Evolutionary conservation across 2,888 invertebrate species (phyloP), one percentile per base, ranked within the genome.

Genomic region (Eurytoma adleriae): DNA sequence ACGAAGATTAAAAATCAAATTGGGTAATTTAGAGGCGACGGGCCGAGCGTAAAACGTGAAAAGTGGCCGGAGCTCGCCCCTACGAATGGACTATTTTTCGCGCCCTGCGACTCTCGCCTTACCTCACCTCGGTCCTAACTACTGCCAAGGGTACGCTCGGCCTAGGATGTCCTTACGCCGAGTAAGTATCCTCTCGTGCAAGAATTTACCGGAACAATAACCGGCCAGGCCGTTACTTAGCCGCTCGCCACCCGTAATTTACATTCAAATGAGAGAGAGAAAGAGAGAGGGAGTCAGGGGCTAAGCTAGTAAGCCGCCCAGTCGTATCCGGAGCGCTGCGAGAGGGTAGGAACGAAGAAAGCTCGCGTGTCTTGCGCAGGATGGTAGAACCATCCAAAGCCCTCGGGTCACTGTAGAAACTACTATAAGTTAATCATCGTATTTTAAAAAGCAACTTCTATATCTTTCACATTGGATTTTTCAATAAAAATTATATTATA

Each of bases 251-350:
- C 83, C 84, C 85, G 86, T 87, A 86, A 87, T 87, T 87, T 86
- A 87, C 86, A 87, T 87, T 87, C 85, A 87, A 87, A 87, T 87
- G 85, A 86, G 85, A 83, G 85, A 84, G 72, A 69, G 79, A 75
- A 67, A 54, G 72, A 30, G 13, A 20, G 27, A 30, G 62, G 4
- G 16, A 62, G 40, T n/a, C 3, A 30, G n/a, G 30, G 13, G 20
- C 62, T 59, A 50, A 52, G 57, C 66, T 48, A 56, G 83, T 83
- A 57, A 74, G 84, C 83, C 83, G 84, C 83, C 82, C 77, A 83
- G 83, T 79, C 83, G 80, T 83, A 83, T 83, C 83, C 84, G 80
- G 82, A 52, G 68, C 54, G 40, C 24, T 24, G 68, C 27, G 56
- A 16, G 69, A 27, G n/a, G 54, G 48, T 40, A 56, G 30, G 78